phyloP scores from a whole-genome alignment of 1,140 invertebrate genomes.

The Pantala flavescens region DNA sequence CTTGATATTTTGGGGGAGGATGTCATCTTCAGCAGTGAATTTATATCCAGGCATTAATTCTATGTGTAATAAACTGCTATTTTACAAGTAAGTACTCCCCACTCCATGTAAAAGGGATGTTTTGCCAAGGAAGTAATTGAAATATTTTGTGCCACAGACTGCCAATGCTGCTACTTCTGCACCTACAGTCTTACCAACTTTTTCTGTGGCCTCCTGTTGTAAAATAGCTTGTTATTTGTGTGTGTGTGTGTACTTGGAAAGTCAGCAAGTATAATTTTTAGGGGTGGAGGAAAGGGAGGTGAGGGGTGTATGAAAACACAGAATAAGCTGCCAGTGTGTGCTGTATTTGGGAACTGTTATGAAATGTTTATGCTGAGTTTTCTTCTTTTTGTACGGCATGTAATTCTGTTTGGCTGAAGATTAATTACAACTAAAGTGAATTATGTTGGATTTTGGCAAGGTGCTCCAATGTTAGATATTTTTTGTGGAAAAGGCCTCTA shows the following conservation, averaged over 20 bases:
- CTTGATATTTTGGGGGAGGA: not conserved
- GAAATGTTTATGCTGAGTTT: constrained; percentile 1
- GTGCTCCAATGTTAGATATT: not conserved
- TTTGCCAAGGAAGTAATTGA: constrained; percentile 6
- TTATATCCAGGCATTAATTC: not conserved
- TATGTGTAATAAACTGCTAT: not conserved
- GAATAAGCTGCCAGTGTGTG: constrained; percentile 7
- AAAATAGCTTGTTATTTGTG: constrained; percentile 4
- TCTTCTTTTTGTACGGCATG: not conserved
- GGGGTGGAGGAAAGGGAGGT: constrained; percentile 1
- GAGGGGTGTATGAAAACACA: not conserved
- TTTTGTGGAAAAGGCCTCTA: not conserved
- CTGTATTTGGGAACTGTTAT: constrained; percentile 6
- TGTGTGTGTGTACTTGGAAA: constrained; percentile 8
- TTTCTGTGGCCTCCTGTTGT: constrained; percentile 7
- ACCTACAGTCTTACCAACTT: constrained; percentile 5
- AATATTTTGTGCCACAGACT: constrained; percentile 6
- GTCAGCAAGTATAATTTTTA: constrained; percentile 1
- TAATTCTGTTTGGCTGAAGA: not conserved
- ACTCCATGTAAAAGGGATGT: not conserved
- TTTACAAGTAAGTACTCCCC: not conserved
- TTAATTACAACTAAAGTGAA: not conserved
- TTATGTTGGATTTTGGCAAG: not conserved
- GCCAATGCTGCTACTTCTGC: not conserved
- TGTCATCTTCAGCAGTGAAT: not conserved